phyloP scores from a whole-genome alignment of 2,113 vertebrate genomes.

The Meriones unguiculatus region DNA sequence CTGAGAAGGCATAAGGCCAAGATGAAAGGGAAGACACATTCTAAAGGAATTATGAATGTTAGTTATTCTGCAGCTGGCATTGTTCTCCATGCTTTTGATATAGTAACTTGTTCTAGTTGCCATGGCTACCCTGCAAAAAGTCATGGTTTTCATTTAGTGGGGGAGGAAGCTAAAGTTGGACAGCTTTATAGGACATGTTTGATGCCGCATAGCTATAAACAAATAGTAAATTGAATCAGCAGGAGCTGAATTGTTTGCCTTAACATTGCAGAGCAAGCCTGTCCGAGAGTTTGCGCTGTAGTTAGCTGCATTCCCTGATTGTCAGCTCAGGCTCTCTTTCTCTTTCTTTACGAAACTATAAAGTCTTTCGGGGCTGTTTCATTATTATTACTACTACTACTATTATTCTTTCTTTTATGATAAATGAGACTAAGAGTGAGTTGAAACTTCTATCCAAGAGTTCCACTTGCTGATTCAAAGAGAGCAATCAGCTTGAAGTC shows the following conservation, averaged over 20 bases:
- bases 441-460: not conserved
- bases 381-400: accelerated
- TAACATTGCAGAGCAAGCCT: not conserved
- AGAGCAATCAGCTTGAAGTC: conserved; percentile 63
- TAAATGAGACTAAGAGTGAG: conserved; percentile 45
- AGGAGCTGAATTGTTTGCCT: conserved; percentile 3
- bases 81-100: not conserved
- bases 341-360: conserved; percentile 18
- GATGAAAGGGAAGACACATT: not conserved
- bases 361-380: not conserved
- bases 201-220: not conserved
- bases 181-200: not conserved
- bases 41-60: not conserved
- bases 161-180: not conserved
- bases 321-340: not conserved
- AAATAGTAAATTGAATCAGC: not conserved
- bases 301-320: not conserved
- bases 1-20: not conserved
- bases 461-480: conserved; percentile 52
- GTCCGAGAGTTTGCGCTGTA: not conserved
- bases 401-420: not conserved
- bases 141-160: conserved; percentile 10
- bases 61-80: not conserved
- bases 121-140: not conserved
- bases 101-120: not conserved